Percentiles rank a stretch among this genome's conserved stretches.
Conservation (phyloP, 2,797 vertebrate genomes). For the Spheniscus humboldti region DNA sequence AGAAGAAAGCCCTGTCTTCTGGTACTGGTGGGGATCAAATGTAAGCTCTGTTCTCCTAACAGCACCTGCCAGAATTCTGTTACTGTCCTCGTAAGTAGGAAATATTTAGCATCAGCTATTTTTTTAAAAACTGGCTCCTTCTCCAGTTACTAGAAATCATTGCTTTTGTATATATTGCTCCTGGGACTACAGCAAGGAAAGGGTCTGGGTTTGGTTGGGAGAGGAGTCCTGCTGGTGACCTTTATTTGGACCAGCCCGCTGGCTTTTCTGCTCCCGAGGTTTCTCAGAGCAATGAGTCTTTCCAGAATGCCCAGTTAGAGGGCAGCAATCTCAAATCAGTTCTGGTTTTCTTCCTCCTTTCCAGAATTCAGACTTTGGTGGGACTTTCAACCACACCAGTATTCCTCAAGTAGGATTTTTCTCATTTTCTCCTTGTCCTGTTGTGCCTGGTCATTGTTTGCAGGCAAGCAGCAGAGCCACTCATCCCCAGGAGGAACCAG, state of each 20-base stretch:
- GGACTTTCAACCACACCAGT: background rate
- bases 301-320: background rate
- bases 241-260: background rate
- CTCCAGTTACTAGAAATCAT: background rate
- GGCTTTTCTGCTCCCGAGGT: rapidly evolving
- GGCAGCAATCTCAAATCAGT: background rate
- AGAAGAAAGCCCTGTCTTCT: background rate
- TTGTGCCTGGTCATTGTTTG: background rate
- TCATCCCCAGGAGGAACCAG: background rate
- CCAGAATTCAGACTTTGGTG: background rate
- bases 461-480: background rate
- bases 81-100: background rate
- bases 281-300: background rate
- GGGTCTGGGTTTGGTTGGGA: background rate
- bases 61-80: background rate
- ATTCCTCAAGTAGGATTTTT: background rate
- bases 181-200: background rate
- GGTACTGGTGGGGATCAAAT: background rate
- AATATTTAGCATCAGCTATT: background rate
- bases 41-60: background rate
- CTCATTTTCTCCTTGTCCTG: background rate
- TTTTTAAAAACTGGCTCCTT: background rate
- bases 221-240: background rate
- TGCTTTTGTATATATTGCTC: background rate
- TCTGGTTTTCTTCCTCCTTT: background rate